phyloP scores from a whole-genome alignment of 2,113 vertebrate species.

The Dipodomys merriami region DNA sequence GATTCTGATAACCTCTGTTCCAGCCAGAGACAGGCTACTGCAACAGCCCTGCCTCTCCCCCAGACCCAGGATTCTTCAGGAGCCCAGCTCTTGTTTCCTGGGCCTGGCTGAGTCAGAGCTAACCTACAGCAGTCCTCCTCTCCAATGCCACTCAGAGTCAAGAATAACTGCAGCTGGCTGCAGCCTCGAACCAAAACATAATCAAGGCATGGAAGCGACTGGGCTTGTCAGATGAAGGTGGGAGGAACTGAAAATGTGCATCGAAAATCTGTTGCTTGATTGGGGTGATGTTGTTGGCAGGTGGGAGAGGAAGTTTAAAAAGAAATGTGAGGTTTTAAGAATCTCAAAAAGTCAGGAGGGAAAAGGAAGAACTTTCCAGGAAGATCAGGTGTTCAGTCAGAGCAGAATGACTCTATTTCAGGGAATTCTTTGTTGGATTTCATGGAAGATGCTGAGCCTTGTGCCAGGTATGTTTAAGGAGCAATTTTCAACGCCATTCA shows the following conservation, averaged over 20 bases:
- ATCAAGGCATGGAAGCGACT: slow-evolving; percentile 28
- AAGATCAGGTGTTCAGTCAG: neutral
- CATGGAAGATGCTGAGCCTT: neutral
- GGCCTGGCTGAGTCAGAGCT: neutral
- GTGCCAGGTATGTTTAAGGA: slow-evolving; percentile 10
- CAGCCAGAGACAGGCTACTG: neutral
- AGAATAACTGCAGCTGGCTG: slow-evolving; percentile 40
- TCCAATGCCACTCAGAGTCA: neutral
- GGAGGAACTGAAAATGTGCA: neutral
- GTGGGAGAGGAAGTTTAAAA: neutral
- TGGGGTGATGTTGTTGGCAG: neutral
- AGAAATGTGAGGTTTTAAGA: slow-evolving; percentile 19
- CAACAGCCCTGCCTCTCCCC: neutral
- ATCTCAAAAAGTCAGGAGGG: neutral
- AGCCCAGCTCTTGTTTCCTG: neutral
- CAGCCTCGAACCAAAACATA: slow-evolving; percentile 22
- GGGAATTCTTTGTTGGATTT: neutral
- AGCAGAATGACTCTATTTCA: neutral
- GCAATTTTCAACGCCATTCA: neutral
- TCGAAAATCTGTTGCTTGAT: slow-evolving; percentile 6
- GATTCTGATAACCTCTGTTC: neutral
- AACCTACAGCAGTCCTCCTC: neutral
- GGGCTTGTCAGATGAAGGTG: slow-evolving; percentile 10
- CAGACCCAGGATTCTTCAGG: neutral
- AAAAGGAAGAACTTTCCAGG: neutral